Evolutionary conservation across 1,140 invertebrate species (phyloP).

Genomic region (Carposina sasakii): DNA sequence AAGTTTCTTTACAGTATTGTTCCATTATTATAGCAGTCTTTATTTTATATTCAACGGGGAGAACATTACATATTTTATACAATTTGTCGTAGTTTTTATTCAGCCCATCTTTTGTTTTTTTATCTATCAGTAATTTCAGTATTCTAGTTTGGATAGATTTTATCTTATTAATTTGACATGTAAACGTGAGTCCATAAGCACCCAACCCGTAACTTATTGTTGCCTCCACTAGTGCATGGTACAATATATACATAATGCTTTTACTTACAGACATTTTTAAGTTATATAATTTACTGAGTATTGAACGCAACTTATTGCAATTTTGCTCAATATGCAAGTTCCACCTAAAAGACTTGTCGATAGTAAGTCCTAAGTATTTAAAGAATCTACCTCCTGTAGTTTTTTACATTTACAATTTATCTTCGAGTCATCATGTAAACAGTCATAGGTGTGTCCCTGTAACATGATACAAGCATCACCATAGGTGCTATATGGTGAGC

Average conservation of each 20-base stretch:
- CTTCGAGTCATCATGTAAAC: no score
- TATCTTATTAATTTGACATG: conserved; percentile 19
- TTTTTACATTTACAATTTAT: no score
- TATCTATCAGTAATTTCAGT: neutral
- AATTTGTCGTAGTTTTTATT: no score
- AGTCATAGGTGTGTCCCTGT: no score
- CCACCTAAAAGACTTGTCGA: conserved; percentile 20
- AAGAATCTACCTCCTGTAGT: no score
- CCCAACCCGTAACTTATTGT: conserved; percentile 18
- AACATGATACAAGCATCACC: no score
- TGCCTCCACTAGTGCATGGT: conserved; percentile 21
- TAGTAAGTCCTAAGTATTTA: no score
- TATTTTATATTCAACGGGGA: no score
- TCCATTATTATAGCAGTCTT: no score
- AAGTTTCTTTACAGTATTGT: no score
- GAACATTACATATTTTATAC: no score
- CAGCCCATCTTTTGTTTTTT: conserved; percentile 5
- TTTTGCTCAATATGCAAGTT: conserved; percentile 9
- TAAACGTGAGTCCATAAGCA: conserved; percentile 30
- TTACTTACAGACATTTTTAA: conserved; percentile 11
- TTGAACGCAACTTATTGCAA: conserved; percentile 16
- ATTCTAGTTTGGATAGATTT: conserved; percentile 7
- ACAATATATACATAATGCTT: conserved; percentile 13
- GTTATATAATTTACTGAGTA: conserved; percentile 21
- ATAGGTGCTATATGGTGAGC: conserved; percentile 1